These are phyloP conservation scores for Marronus borbonicus DNA, from an alignment of 2,888 invertebrate genomes.

Conservation along the genomic window DNA sequence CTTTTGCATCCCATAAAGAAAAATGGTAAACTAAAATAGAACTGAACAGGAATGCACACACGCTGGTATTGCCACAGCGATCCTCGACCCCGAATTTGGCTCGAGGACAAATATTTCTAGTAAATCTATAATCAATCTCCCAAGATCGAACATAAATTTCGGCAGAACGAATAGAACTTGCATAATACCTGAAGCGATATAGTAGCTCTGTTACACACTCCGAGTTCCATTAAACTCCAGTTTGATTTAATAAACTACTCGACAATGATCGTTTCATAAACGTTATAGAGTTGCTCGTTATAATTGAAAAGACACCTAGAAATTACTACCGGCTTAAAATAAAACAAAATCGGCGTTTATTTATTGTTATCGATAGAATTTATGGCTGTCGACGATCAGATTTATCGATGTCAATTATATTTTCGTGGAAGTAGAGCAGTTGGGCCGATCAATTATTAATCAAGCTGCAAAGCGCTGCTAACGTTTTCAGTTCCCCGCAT, in stretches of 20 bases:
- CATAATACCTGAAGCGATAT: constrained; percentile 40
- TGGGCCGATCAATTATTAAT: constrained; percentile 24
- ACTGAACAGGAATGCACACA: background rate
- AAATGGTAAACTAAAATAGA: constrained; percentile 5
- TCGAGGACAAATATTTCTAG: constrained; percentile 13
- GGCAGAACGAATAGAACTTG: constrained; percentile 40
- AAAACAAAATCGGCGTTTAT: constrained; percentile 30
- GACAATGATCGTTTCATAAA: constrained; percentile 27
- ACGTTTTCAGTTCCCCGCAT: constrained; percentile 5
- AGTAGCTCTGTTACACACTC: constrained; percentile 38
- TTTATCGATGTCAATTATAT: constrained; percentile 36
- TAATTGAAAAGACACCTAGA: constrained; percentile 45
- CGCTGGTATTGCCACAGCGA: constrained; percentile 2
- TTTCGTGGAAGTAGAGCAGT: constrained; percentile 29
- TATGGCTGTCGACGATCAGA: constrained; percentile 13
- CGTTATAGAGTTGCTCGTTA: constrained; percentile 34
- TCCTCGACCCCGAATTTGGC: constrained; percentile 33
- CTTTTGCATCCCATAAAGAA: background rate
- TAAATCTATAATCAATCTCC: constrained; percentile 48
- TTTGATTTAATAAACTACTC: constrained; percentile 34
- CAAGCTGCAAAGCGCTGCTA: background rate
- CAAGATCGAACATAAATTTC: constrained; percentile 49
- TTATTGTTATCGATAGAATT: constrained; percentile 30
- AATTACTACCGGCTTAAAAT: constrained; percentile 32
- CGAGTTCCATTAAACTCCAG: constrained; percentile 35